Percentiles rank a stretch among this genome's conserved stretches.
These are phyloP conservation scores for Aotus griseimembra DNA, from an alignment of 2,797 vertebrate genomes.

Conservation along the genomic window DNA sequence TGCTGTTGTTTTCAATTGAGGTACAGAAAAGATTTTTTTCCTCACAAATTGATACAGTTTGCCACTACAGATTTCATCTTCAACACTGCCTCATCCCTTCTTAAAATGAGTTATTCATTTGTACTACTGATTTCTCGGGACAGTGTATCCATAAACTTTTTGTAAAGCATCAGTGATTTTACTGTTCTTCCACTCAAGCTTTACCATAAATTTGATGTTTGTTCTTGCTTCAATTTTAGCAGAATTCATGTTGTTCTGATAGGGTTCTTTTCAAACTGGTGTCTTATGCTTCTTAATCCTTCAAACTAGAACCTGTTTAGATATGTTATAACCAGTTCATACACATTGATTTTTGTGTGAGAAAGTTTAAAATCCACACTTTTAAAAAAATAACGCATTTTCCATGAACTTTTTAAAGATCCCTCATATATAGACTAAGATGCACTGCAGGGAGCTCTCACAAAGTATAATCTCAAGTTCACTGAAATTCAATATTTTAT, in stretches of 20 bases:
- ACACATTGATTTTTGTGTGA: background rate
- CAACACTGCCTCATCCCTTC: background rate
- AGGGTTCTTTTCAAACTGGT: background rate
- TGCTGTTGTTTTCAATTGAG: background rate
- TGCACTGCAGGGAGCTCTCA: background rate
- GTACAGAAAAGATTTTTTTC: background rate
- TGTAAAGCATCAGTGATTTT: background rate
- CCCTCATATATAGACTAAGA: background rate
- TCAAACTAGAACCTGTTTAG: background rate
- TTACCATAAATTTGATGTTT: background rate
- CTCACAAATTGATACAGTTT: background rate
- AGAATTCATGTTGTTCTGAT: background rate
- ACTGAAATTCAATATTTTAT: constrained; percentile 13
- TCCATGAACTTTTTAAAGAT: background rate
- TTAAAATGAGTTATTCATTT: background rate
- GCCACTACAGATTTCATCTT: background rate
- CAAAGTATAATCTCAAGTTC: background rate
- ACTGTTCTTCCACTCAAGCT: background rate
- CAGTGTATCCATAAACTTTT: background rate
- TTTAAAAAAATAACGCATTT: background rate
- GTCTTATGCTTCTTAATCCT: background rate
- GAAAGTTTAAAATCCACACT: background rate
- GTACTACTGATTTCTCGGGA: background rate
- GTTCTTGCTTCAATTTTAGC: background rate
- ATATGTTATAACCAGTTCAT: background rate